These are phyloP conservation scores for Mesorhabditis belari DNA, from an alignment of 2,888 invertebrate species.

Conservation along the genomic window DNA sequence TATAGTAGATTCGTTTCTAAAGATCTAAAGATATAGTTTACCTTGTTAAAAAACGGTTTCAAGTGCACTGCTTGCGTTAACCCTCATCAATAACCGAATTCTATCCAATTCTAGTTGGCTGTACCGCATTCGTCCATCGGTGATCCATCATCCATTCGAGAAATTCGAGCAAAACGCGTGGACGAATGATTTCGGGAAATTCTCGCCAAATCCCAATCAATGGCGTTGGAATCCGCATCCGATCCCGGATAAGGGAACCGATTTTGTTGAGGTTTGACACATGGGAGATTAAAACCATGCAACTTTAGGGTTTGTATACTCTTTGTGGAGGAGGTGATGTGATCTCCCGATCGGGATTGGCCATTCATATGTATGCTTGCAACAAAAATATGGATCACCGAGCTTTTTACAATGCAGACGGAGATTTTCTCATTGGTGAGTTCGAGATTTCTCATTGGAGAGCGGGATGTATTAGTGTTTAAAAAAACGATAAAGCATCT, in stretches of 20 bases:
- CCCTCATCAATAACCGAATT: too few species aligned
- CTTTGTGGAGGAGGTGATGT: conserved; percentile 89
- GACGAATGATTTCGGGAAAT: conserved; percentile 17
- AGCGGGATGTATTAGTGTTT: too few species aligned
- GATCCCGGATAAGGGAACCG: conserved; percentile 66
- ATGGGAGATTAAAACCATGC: not conserved
- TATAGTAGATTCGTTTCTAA: too few species aligned
- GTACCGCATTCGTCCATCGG: conserved; percentile 87
- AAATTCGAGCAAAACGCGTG: conserved; percentile 55
- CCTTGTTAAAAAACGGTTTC: too few species aligned
- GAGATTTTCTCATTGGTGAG: conserved; percentile 80
- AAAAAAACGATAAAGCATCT: too few species aligned
- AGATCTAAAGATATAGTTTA: too few species aligned
- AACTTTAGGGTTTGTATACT: conserved; percentile 71
- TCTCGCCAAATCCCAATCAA: conserved; percentile 87
- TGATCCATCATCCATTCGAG: conserved; percentile 75
- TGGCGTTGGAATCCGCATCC: conserved; percentile 89
- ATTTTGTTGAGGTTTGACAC: conserved; percentile 69
- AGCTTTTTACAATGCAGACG: conserved; percentile 82
- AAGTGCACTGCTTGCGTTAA: too few species aligned
- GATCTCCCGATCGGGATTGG: conserved; percentile 72
- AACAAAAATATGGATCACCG: conserved; percentile 76
- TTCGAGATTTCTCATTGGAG: not conserved
- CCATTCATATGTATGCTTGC: conserved; percentile 81
- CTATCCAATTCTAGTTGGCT: conserved; percentile 68